Conservation (phyloP, 2,797 vertebrate species). For the Pangasius djambal region DNA sequence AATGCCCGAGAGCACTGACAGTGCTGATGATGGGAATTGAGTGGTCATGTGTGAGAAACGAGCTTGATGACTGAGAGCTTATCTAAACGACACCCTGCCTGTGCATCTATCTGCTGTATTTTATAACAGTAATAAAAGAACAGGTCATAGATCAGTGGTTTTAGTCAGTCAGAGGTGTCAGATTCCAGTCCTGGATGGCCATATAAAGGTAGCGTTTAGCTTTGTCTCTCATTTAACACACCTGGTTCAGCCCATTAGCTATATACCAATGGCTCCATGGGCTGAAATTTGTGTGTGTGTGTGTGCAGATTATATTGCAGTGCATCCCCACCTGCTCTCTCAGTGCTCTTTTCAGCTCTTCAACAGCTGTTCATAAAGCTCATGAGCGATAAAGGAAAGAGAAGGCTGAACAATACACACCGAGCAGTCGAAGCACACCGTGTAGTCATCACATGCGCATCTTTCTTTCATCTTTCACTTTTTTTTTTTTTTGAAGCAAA, state of each 20-base stretch:
- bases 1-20: slow-evolving; percentile 13
- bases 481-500: neutral
- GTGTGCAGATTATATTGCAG: neutral
- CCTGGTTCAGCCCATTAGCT: neutral
- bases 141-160: neutral
- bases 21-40: slow-evolving; percentile 42
- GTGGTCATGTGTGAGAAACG: slow-evolving; percentile 41
- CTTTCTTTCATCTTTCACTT: neutral
- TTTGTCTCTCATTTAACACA: neutral
- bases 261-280: neutral
- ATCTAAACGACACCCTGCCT: slow-evolving; percentile 18
- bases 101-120: neutral
- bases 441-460: slow-evolving; percentile 1
- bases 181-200: neutral
- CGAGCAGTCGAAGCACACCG: neutral
- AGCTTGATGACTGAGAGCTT: slow-evolving; percentile 22
- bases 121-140: slow-evolving; percentile 9
- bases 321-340: slow-evolving; percentile 42
- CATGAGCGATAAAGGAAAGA: slow-evolving; percentile 11
- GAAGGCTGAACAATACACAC: neutral
- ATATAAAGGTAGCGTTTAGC: neutral
- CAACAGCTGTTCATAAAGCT: slow-evolving; percentile 49
- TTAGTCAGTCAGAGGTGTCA: neutral
- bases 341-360: slow-evolving; percentile 16
- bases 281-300: slow-evolving; percentile 12